Percentiles rank a stretch among this genome's conserved stretches.
phyloP scores from a whole-genome alignment of 2,113 vertebrate genomes.

The Leptobrachium ailaonicum region DNA sequence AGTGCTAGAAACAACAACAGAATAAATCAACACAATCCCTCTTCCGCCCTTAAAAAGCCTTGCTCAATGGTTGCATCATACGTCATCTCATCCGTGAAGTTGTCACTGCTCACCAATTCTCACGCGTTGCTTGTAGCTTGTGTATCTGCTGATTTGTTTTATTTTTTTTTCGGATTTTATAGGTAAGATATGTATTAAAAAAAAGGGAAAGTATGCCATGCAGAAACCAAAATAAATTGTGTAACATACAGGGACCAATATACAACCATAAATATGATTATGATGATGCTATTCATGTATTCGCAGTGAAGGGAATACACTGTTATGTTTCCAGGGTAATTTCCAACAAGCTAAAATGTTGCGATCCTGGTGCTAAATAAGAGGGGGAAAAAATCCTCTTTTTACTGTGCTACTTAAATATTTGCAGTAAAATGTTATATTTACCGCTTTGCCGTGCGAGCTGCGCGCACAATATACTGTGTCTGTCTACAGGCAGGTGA shows the following conservation, averaged over 20 bases:
- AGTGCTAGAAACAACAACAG: no score
- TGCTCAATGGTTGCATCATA: no score
- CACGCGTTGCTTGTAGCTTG: no score
- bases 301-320: constrained; percentile 5
- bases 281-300: constrained; percentile 3
- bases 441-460: neutral
- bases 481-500: neutral
- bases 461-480: neutral
- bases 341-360: constrained; percentile 9
- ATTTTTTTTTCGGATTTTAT: no score
- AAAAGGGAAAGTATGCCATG: no score
- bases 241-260: neutral
- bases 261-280: neutral
- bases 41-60: no score
- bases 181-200: no score
- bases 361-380: constrained; percentile 3
- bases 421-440: constrained; percentile 7
- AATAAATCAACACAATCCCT: no score
- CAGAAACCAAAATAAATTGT: no score
- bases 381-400: neutral
- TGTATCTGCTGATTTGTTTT: no score
- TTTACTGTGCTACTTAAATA: constrained; percentile 18
- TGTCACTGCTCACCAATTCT: no score
- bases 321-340: neutral
- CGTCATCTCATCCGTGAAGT: no score